Percentiles rank a stretch among this genome's conserved stretches.
Evolutionary conservation across 2,113 vertebrate species (phyloP).

Genomic region (Psittacara wagleri): DNA sequence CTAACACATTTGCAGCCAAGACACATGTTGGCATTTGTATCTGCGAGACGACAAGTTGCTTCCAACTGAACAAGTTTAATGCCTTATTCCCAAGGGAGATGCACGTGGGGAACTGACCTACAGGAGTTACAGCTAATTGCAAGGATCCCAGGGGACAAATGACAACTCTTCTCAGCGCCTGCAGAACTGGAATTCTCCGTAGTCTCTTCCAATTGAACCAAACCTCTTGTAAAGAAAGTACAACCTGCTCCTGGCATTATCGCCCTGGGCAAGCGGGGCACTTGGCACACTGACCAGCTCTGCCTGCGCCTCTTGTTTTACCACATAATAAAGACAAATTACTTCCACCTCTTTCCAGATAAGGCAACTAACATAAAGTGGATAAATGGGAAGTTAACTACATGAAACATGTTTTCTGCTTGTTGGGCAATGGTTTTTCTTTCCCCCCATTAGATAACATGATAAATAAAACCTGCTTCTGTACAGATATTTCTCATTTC

Average conservation of each 20-base stretch:
- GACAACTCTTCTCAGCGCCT: neutral
- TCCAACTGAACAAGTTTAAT: constrained; percentile 30
- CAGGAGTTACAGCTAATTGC: constrained; percentile 15
- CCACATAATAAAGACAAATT: constrained; percentile 33
- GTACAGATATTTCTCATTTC: constrained; percentile 78
- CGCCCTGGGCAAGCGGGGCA: neutral
- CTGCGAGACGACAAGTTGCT: neutral
- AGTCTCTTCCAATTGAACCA: constrained; percentile 50
- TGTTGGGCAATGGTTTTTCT: constrained; percentile 64
- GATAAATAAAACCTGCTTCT: constrained; percentile 83
- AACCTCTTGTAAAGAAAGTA: neutral
- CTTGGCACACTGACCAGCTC: constrained; percentile 23
- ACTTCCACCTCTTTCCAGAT: constrained; percentile 57
- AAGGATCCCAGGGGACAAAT: neutral
- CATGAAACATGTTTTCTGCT: constrained; percentile 54
- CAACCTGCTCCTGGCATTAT: constrained; percentile 8
- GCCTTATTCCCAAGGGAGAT: constrained; percentile 24
- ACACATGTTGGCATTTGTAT: neutral
- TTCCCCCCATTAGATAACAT: constrained; percentile 62
- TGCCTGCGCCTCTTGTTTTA: constrained; percentile 54
- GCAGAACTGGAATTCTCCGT: neutral
- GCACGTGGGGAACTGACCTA: neutral
- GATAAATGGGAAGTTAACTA: constrained; percentile 70
- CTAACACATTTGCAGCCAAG: constrained; percentile 1
- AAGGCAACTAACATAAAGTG: constrained; percentile 72